Conservation (phyloP, 2,113 vertebrate genomes). For the Chloropsis hardwickii region DNA sequence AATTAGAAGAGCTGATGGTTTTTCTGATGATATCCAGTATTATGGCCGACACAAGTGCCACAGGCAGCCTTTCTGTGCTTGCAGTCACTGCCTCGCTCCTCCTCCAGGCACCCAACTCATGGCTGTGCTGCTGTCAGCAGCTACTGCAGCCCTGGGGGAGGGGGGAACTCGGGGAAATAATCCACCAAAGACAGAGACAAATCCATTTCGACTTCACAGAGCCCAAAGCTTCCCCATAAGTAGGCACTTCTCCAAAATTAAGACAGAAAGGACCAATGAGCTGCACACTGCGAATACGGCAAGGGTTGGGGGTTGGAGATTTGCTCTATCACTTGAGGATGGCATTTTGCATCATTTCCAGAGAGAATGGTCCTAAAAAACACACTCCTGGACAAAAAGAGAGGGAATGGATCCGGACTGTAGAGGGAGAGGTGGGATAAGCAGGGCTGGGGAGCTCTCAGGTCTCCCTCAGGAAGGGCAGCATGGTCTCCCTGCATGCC, state of each 20-base stretch:
- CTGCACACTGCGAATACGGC: neutral
- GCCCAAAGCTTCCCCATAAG: neutral
- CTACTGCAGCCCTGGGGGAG: neutral
- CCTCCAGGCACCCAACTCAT: neutral
- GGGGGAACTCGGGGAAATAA: neutral
- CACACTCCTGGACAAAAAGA: neutral
- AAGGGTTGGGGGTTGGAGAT: neutral
- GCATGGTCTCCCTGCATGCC: rapidly evolving
- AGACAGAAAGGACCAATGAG: neutral
- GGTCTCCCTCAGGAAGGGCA: neutral
- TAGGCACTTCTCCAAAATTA: neutral
- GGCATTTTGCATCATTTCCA: neutral
- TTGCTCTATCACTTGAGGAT: neutral
- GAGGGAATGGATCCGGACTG: neutral
- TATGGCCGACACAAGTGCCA: neutral
- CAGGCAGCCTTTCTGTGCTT: neutral
- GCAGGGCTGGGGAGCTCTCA: neutral
- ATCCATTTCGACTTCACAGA: neutral
- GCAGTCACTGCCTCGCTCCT: neutral
- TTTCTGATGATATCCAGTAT: constrained; percentile 15
- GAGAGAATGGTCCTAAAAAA: neutral
- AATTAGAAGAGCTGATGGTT: constrained; percentile 37
- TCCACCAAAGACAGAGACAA: neutral
- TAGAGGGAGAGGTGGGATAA: neutral
- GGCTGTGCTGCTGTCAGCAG: neutral